Conservation (phyloP, 2,113 vertebrate species). For the Crotalus tigris region DNA sequence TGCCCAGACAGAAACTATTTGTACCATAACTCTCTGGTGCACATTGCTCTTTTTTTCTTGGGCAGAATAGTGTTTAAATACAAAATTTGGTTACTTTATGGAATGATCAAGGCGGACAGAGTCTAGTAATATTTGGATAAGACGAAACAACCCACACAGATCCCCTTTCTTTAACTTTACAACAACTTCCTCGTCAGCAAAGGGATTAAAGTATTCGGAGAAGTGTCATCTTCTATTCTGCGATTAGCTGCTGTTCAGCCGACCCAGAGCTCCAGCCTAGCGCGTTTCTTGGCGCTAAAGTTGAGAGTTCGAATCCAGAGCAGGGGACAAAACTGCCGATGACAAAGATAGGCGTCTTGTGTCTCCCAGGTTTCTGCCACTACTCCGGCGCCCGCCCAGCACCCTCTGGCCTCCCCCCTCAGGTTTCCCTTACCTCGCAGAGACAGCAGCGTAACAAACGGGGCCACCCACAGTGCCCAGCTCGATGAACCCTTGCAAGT, state of each 20-base stretch:
- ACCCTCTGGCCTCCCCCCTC: background rate
- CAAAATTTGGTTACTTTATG: background rate
- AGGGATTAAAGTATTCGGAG: background rate
- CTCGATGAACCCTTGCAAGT: conserved; percentile 46
- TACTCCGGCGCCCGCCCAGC: background rate
- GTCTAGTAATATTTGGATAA: background rate
- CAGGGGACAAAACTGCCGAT: background rate
- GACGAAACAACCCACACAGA: background rate
- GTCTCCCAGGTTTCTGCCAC: background rate
- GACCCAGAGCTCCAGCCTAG: background rate
- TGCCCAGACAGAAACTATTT: background rate
- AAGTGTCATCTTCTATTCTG: background rate
- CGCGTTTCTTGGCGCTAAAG: background rate
- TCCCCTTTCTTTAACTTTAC: background rate
- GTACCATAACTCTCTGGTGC: background rate
- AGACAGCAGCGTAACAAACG: conserved; percentile 62
- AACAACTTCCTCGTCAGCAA: background rate
- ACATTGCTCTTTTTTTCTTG: background rate
- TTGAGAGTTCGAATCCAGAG: conserved; percentile 13
- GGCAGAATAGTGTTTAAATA: background rate
- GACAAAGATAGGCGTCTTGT: background rate
- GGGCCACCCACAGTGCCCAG: conserved; percentile 61
- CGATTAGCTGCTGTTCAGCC: no score
- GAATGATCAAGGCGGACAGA: background rate
- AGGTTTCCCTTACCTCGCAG: conserved; percentile 64